Percentiles rank a stretch among this genome's conserved stretches.
Conservation (phyloP, 2,113 vertebrate species). For the Oxygymnocypris stewartii region DNA sequence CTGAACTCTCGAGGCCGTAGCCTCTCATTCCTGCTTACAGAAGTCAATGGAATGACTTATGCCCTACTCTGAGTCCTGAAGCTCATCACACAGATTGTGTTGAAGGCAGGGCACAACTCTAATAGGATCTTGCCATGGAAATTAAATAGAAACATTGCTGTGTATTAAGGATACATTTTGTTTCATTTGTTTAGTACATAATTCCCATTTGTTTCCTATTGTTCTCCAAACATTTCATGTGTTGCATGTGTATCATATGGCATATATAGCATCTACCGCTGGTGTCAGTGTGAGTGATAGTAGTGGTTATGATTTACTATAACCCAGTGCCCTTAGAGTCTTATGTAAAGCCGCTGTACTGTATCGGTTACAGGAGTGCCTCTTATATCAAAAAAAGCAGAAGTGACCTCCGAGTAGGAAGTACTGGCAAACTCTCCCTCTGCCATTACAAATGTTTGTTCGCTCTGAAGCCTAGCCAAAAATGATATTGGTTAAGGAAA, state of each 20-base stretch:
- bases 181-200: not conserved
- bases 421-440: not conserved
- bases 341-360: not conserved
- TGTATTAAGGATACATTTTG: not conserved
- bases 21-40: slow-evolving; percentile 33
- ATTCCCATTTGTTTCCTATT: not conserved
- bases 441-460: not conserved
- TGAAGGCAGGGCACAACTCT: slow-evolving; percentile 16
- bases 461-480: not conserved
- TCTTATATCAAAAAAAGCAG: not conserved
- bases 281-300: not conserved
- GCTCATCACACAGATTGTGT: not conserved
- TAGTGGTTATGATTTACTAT: slow-evolving; percentile 7
- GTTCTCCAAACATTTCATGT: not conserved
- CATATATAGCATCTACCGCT: not conserved
- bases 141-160: slow-evolving; percentile 27
- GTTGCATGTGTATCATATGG: not conserved
- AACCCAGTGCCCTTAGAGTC: not conserved
- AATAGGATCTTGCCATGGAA: slow-evolving; percentile 10
- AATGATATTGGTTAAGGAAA: not conserved
- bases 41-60: slow-evolving; percentile 35
- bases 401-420: slow-evolving; percentile 11
- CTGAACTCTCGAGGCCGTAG: slow-evolving; percentile 6
- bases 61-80: slow-evolving; percentile 31
- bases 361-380: not conserved